phyloP scores from a whole-genome alignment of 2,797 vertebrate species.

The Melanotaenia parkinsoni region DNA sequence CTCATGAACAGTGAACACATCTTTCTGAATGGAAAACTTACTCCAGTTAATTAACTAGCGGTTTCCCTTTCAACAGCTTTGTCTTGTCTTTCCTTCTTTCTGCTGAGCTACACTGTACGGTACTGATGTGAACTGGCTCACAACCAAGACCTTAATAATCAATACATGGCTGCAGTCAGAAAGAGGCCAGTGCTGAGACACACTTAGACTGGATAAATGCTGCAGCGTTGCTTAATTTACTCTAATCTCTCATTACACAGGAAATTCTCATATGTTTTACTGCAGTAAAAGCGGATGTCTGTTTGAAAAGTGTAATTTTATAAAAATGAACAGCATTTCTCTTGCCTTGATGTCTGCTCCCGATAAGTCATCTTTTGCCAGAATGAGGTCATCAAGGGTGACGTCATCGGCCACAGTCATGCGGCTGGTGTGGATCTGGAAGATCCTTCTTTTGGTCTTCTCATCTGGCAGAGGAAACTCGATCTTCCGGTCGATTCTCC shows the following conservation, averaged over 20 bases:
- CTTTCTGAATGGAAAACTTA: conserved; percentile 12
- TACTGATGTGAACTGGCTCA: conserved; percentile 1
- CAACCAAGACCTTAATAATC: conserved; percentile 24
- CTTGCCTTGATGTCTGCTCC: conserved; percentile 96
- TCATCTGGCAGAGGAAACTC: conserved; percentile 97
- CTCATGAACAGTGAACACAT: background rate
- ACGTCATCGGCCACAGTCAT: conserved; percentile 95
- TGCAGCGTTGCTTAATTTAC: background rate
- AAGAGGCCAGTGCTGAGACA: background rate
- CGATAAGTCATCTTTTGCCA: conserved; percentile 98
- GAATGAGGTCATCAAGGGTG: conserved; percentile 93
- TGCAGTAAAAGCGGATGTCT: background rate
- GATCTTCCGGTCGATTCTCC: conserved; percentile 96
- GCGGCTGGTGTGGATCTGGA: conserved; percentile 97
- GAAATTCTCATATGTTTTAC: background rate
- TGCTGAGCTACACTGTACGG: conserved; percentile 22
- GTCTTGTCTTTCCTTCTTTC: conserved; percentile 4
- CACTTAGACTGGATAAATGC: background rate
- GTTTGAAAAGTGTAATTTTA: background rate
- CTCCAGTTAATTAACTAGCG: conserved; percentile 2
- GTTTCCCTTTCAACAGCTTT: conserved; percentile 18
- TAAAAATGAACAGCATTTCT: background rate
- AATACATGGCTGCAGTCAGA: conserved; percentile 19
- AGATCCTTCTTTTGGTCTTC: conserved; percentile 97
- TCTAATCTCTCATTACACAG: background rate